Base-by-base conservation (phyloP, 2,888 invertebrate species). In the Tetramorium bicarinatum region DNA sequence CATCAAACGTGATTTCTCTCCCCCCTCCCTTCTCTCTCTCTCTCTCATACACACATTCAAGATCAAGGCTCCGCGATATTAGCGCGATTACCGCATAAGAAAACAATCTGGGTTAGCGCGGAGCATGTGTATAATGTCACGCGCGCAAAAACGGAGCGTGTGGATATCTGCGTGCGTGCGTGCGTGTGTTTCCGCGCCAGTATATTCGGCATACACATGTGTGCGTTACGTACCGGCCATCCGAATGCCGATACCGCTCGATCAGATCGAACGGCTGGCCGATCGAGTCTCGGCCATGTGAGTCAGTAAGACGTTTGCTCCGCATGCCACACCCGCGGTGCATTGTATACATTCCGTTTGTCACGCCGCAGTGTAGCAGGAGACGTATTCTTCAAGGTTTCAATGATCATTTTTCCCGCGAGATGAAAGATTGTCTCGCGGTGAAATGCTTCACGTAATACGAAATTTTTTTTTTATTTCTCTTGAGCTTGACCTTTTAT, bases 291-390 rank as follows among this genome's bases (percentile, higher is more conserved):
- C 56, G 82, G 85, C 83, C 91, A 90, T 91, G 87, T 92, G 92
- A 92, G 92, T 92, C 92, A 92, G 92, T 92, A 89, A 90, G 92
- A 92, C 92, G 89, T 91, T 92, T 86, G 91, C 88, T 87, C 88
- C 82, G 88, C 83, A 76, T 87, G 92, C 92, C 92, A 92, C 92
- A 92, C 92, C 92, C 91, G 90, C 85, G 84, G 83, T 85, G 85
- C 87, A 91, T 92, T 92, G 91, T 90, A 88, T 72, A 59, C 91
- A 92, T 92, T 92, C 92, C 91, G 84, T 79, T 71, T 38, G 74
- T 82, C 80, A 87, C 76, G 75, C 34, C 85, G 83, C 76, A 83
- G 67, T 64, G 75, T 61, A 25, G 6, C 75, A 64, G 71, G 49
- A 80, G 56, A 59, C 62, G 79, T 86, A n/a, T 25, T 85, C 82